phyloP scores from a whole-genome alignment of 2,113 vertebrate genomes.

The Salminus brasiliensis region DNA sequence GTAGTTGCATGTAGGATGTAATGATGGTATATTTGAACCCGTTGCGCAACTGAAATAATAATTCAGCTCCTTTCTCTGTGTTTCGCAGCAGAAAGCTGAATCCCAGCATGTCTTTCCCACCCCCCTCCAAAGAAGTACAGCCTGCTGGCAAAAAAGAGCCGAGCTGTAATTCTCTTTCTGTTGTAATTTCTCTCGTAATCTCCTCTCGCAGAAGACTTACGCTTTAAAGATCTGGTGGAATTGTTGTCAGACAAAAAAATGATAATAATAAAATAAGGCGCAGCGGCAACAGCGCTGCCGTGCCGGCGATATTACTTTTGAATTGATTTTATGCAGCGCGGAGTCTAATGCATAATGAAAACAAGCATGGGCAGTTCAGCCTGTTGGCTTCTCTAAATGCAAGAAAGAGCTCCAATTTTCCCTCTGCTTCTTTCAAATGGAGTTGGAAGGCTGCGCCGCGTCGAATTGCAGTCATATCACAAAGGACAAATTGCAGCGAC shows the following conservation, averaged over 20 bases:
- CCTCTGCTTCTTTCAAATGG: not conserved
- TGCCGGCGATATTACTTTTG: conserved; percentile 26
- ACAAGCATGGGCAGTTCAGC: conserved; percentile 15
- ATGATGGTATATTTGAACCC: too few species aligned
- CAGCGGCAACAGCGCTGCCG: not conserved
- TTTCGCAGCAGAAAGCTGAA: not conserved
- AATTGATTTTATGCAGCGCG: conserved; percentile 41
- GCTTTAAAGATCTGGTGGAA: conserved; percentile 36
- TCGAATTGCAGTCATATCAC: not conserved
- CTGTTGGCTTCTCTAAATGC: not conserved
- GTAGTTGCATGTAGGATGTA: too few species aligned
- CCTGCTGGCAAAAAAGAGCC: conserved; percentile 22
- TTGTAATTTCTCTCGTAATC: conserved; percentile 1
- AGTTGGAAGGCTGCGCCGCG: not conserved
- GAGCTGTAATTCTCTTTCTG: conserved; percentile 10
- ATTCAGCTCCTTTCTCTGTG: not conserved
- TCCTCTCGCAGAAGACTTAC: not conserved
- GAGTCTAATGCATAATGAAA: conserved; percentile 35
- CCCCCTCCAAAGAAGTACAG: not conserved
- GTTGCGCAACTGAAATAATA: too few species aligned
- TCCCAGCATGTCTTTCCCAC: not conserved
- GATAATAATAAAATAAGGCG: not conserved
- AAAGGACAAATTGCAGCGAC: not conserved
- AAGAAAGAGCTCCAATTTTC: not conserved
- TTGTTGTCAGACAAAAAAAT: not conserved